A percentile compares a stretch with the other conserved stretches of the same genome.
Conservation (phyloP, 2,113 vertebrate species). For the Miniopterus natalensis region DNA sequence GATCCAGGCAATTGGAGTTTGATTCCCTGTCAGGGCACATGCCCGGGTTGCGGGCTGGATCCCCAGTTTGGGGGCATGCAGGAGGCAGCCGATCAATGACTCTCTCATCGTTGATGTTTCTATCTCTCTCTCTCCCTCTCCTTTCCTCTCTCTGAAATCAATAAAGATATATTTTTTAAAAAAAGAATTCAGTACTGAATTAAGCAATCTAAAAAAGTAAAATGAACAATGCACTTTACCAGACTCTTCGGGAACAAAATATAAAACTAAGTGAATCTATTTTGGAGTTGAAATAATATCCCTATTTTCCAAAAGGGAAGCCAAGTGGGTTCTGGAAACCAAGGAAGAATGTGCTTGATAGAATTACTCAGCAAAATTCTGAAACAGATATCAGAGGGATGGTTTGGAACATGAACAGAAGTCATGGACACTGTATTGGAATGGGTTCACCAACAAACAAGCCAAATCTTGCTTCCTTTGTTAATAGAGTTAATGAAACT, state of each 20-base stretch:
- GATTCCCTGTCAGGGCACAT: too few relatives aligned
- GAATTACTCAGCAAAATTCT: slow-evolving; percentile 15
- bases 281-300: slow-evolving; percentile 25
- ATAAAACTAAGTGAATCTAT: slow-evolving; percentile 2
- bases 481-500: not conserved
- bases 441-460: slow-evolving; percentile 14
- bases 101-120: too few relatives aligned
- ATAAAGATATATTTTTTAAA: too few relatives aligned
- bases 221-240: not conserved
- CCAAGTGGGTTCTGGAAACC: not conserved
- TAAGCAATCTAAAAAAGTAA: slow-evolving; percentile 34
- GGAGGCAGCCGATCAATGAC: too few relatives aligned
- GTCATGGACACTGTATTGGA: not conserved
- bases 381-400: not conserved
- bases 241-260: slow-evolving; percentile 1
- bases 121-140: too few relatives aligned
- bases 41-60: too few relatives aligned
- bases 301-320: slow-evolving; percentile 34
- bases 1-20: too few relatives aligned
- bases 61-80: too few relatives aligned
- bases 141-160: too few relatives aligned
- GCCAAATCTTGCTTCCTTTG: not conserved
- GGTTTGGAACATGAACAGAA: not conserved
- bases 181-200: slow-evolving; percentile 10
- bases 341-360: slow-evolving; percentile 9